A percentile compares a stretch with the other conserved stretches of the same genome.
These are phyloP conservation scores for Vulpes ferrilata DNA, from an alignment of 2,113 vertebrate genomes.

Conservation along the genomic window DNA sequence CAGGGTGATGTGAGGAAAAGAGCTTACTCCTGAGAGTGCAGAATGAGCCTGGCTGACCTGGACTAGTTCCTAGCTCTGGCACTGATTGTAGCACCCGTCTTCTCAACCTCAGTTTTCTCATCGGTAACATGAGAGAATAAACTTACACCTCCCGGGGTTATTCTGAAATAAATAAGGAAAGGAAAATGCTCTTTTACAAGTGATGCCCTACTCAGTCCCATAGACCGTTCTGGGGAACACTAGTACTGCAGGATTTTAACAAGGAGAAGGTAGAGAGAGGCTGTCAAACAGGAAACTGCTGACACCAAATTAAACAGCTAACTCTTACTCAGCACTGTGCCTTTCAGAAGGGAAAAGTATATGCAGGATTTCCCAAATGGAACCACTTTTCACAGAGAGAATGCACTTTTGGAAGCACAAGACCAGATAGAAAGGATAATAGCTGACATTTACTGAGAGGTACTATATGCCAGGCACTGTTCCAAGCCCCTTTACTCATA, in stretches of 20 bases:
- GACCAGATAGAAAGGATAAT: not conserved
- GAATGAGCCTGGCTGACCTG: not conserved
- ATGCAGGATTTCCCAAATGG: not conserved
- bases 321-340: not conserved
- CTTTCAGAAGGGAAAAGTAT: not conserved
- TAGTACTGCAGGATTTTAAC: not conserved
- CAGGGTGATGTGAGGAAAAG: not conserved
- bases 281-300: not conserved
- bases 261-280: not conserved
- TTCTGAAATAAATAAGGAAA: slow-evolving; percentile 47
- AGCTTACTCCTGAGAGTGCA: not conserved
- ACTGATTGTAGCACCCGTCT: not conserved
- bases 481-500: not conserved
- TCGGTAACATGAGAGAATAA: slow-evolving; percentile 8
- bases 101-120: not conserved
- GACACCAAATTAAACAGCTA: not conserved
- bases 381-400: not conserved
- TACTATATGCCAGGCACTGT: not conserved
- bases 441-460: not conserved
- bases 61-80: not conserved
- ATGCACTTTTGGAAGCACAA: not conserved
- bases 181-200: not conserved
- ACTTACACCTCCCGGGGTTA: not conserved
- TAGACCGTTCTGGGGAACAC: not conserved
- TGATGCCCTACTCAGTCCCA: not conserved